Evolutionary conservation across 2,888 invertebrate species (phyloP).

Genomic region (Dolichopus griseipennis): DNA sequence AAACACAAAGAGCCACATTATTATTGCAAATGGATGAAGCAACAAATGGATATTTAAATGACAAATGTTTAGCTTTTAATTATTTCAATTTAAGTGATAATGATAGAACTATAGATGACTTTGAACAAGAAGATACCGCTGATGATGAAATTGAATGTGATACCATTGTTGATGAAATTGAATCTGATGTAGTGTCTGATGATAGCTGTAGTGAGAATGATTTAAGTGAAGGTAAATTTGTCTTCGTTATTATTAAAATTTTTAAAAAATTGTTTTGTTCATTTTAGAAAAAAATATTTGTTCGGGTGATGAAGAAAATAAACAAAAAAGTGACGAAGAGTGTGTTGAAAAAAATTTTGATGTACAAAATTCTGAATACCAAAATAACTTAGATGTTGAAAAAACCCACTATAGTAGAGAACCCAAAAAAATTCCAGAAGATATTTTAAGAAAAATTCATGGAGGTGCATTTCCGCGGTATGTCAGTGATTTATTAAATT

Average conservation of each 20-base stretch:
- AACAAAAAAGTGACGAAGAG: slow-evolving; percentile 17
- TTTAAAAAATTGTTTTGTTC: neutral
- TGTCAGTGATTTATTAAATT: slow-evolving; percentile 60
- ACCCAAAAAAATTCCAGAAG: slow-evolving; percentile 44
- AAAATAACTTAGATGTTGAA: slow-evolving; percentile 15
- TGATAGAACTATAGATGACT: slow-evolving; percentile 7
- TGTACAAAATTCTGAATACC: slow-evolving; percentile 1
- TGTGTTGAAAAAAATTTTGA: slow-evolving; percentile 25
- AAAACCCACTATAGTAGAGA: neutral
- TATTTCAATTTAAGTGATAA: slow-evolving; percentile 44
- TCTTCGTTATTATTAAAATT: no score
- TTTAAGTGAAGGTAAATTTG: no score
- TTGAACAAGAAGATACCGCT: slow-evolving; percentile 15
- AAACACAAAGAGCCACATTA: slow-evolving; percentile 47
- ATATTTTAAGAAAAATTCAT: slow-evolving; percentile 58
- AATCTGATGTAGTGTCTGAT: slow-evolving; percentile 20
- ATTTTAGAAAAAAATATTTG: slow-evolving; percentile 11
- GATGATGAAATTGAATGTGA: no score
- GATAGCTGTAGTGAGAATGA: slow-evolving; percentile 15
- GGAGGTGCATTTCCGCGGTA: slow-evolving; percentile 54
- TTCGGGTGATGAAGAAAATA: slow-evolving; percentile 17
- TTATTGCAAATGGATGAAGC: slow-evolving; percentile 52
- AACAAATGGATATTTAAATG: slow-evolving; percentile 55
- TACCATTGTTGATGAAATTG: slow-evolving; percentile 17
- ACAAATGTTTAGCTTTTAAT: slow-evolving; percentile 50